Conservation (phyloP, 2,797 vertebrate genomes). For the Kryptolebias ocellatus region DNA sequence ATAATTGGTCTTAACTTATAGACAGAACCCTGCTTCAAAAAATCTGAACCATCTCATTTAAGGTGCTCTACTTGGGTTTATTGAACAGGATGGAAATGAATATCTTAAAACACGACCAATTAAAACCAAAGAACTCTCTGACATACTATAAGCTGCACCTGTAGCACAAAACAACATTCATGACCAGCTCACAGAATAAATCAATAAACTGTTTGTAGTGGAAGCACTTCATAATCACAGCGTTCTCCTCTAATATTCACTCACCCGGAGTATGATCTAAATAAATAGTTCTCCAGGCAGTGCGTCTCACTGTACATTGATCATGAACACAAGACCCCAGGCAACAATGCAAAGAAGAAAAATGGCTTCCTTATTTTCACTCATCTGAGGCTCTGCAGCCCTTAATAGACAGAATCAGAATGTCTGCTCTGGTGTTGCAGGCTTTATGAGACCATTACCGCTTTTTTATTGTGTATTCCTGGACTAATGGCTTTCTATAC, state of each 20-base stretch:
- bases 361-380: constrained; percentile 70
- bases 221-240: constrained; percentile 66
- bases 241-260: constrained; percentile 62
- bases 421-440: constrained; percentile 76
- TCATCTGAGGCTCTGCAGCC: constrained; percentile 65
- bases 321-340: constrained; percentile 67
- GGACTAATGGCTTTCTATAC: constrained; percentile 81
- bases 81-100: neutral
- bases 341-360: constrained; percentile 72
- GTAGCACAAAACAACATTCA: constrained; percentile 59
- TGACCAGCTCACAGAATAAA: constrained; percentile 55
- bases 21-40: no score
- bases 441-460: constrained; percentile 82
- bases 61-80: neutral
- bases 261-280: constrained; percentile 61
- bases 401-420: constrained; percentile 79
- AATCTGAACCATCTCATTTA: no score
- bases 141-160: constrained; percentile 19
- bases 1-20: neutral
- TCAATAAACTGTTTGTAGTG: constrained; percentile 65
- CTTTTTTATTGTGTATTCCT: constrained; percentile 80
- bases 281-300: constrained; percentile 65
- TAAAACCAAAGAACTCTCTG: neutral
- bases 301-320: constrained; percentile 70
- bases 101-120: neutral